Base-by-base conservation (phyloP, 2,888 invertebrate species). In the Plebejus argus region DNA sequence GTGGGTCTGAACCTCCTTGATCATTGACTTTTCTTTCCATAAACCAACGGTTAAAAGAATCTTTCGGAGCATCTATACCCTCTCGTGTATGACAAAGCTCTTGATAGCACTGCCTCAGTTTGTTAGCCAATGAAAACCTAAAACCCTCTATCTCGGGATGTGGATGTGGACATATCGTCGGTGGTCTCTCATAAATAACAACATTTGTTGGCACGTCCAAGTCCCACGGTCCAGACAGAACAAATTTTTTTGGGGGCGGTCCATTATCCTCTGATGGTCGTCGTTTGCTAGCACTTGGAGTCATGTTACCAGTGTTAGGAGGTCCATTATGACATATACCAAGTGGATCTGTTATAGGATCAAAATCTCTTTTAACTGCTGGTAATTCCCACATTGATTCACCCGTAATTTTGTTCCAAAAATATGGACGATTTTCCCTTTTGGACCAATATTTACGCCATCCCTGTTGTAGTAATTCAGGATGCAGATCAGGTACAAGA, bases 311-410 rank as follows among this genome's bases (percentile, higher is more conserved):
- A 45, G 89, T 89, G 86, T 86, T 94, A 83, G 88, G 92, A 84
- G 88, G 92, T 78, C 86, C 94, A 79, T 89, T 92, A 83, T 89
- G 94, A 85, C 96, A 96, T 82, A 98, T 98, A 15, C 98, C 98
- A 79, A 99, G 92, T 0, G 99, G 99, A 91, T 99, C 98, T 77
- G 98, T 98, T 76, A 98, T 96, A 1, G 98, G 98, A 94, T 99
- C 99, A 91, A 97, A 98, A 83, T 97, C 97, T 79, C 96, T 95
- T 86, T 96, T 96, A 12, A 96, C 91, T n/a, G 96, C 95, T 18
- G 99, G 99, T 95, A 98, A 96, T 89, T 99, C 99, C 99, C 99
- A 99, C 83, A 99, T 94, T n/a, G 99, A 99, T 92, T 99, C 98
- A 77, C 98, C 98, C 0, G 98, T 98, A 35, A 97, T 92, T 92